Percentiles rank a stretch among this genome's conserved stretches.
Conservation (phyloP, 2,113 vertebrate genomes). For the Archocentrus centrarchus region DNA sequence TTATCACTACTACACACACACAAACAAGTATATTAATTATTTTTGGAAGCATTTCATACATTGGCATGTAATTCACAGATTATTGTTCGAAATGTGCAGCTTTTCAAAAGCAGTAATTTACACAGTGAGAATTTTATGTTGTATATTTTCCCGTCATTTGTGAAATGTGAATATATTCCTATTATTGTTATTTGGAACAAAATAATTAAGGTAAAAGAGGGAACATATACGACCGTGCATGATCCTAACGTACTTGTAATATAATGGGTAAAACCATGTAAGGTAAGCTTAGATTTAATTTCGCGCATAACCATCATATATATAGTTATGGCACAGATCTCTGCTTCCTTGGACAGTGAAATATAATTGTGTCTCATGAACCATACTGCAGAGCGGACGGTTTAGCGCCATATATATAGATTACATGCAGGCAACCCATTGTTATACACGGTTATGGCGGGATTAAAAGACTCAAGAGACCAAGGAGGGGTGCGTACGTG, state of each 20-base stretch:
- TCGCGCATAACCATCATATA: background rate
- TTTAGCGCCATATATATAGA: background rate
- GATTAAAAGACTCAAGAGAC: background rate
- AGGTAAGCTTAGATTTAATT: background rate
- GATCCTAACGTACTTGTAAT: background rate
- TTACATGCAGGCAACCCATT: background rate
- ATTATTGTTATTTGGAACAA: background rate
- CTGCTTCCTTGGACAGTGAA: background rate
- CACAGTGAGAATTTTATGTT: background rate
- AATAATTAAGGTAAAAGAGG: background rate
- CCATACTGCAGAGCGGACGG: background rate
- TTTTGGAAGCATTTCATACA: background rate
- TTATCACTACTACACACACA: background rate
- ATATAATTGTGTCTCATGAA: background rate
- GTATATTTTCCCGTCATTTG: background rate
- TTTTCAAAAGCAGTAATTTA: background rate
- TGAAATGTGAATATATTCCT: background rate
- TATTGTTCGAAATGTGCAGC: background rate
- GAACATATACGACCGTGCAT: background rate
- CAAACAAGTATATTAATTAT: background rate
- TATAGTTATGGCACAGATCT: background rate
- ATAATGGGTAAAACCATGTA: background rate
- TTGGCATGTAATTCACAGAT: background rate
- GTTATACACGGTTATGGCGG: background rate
- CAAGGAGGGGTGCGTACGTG: slow-evolving; percentile 40